A percentile compares a stretch with the other conserved stretches of the same genome.
phyloP scores from a whole-genome alignment of 2,797 vertebrate genomes.

The Phrynocephalus forsythii region DNA sequence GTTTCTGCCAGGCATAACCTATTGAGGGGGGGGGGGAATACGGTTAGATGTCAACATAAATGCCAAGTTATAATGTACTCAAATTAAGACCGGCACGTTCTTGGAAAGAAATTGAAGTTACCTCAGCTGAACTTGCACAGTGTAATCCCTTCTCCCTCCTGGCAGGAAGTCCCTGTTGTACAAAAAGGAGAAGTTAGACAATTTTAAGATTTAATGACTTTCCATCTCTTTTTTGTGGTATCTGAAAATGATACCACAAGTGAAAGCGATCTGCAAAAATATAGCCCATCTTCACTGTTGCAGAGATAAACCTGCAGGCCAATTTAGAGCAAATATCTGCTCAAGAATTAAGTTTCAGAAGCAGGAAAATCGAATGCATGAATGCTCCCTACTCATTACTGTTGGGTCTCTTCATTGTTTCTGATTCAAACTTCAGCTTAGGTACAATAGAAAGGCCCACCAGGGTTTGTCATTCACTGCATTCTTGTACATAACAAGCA shows the following conservation, averaged over 20 bases:
- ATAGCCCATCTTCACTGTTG: background rate
- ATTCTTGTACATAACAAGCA: background rate
- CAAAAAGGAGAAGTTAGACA: conserved; percentile 38
- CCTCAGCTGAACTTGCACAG: conserved; percentile 97
- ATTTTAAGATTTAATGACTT: background rate
- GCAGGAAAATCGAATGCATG: background rate
- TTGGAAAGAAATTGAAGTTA: conserved; percentile 65
- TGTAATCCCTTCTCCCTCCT: conserved; percentile 95
- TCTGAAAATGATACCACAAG: background rate
- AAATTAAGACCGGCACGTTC: background rate
- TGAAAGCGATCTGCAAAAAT: background rate
- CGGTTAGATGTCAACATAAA: conserved; percentile 35
- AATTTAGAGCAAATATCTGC: background rate
- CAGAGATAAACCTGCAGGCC: background rate
- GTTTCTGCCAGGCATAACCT: conserved; percentile 98
- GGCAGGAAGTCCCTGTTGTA: conserved; percentile 91
- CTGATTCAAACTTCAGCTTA: background rate
- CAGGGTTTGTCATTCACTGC: background rate
- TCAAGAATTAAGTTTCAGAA: background rate
- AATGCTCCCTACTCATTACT: background rate
- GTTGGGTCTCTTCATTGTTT: background rate
- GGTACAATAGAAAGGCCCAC: background rate
- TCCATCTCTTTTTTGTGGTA: background rate
- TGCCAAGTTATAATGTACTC: conserved; percentile 13
- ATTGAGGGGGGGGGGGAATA: conserved; percentile 32